phyloP scores from a whole-genome alignment of 2,888 invertebrate genomes.

The Ormyrus pomaceus region DNA sequence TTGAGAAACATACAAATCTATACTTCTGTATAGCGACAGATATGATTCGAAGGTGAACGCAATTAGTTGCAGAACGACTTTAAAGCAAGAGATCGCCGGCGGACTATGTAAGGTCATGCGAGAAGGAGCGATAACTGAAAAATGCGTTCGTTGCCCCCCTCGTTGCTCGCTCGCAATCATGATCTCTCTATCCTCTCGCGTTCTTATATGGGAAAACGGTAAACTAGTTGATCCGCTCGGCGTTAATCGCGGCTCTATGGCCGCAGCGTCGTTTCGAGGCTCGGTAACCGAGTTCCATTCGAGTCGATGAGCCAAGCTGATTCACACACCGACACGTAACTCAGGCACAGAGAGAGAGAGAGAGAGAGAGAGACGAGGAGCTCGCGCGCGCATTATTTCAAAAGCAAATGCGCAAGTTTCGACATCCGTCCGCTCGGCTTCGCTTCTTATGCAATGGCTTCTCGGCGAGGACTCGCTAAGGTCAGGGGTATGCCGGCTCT shows the following conservation, averaged over 20 bases:
- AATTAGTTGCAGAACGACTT: too few relatives aligned
- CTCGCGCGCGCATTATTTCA: constrained; percentile 61
- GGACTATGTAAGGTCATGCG: not conserved
- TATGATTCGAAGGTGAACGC: too few relatives aligned
- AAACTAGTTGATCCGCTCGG: constrained; percentile 21
- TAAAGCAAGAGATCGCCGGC: too few relatives aligned
- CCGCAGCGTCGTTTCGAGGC: too few relatives aligned
- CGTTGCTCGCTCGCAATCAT: not conserved
- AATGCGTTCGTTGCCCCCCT: constrained; percentile 2
- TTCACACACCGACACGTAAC: constrained; percentile 62
- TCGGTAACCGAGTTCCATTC: constrained; percentile 58
- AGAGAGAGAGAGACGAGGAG: constrained; percentile 52
- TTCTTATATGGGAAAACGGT: constrained; percentile 23
- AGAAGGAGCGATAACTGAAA: not conserved
- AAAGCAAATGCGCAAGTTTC: constrained; percentile 67
- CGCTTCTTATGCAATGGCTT: constrained; percentile 66
- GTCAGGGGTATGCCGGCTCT: constrained; percentile 68
- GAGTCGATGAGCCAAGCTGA: constrained; percentile 61
- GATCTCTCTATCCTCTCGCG: not conserved
- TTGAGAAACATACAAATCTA: too few relatives aligned
- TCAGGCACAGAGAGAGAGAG: constrained; percentile 59
- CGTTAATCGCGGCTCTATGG: not conserved
- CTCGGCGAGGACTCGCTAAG: constrained; percentile 67
- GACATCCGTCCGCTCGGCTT: constrained; percentile 65
- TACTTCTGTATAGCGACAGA: too few relatives aligned